Percentiles rank a stretch among this genome's conserved stretches.
Evolutionary conservation across 2,113 vertebrate species (phyloP).

Genomic region (Eublepharis macularius): DNA sequence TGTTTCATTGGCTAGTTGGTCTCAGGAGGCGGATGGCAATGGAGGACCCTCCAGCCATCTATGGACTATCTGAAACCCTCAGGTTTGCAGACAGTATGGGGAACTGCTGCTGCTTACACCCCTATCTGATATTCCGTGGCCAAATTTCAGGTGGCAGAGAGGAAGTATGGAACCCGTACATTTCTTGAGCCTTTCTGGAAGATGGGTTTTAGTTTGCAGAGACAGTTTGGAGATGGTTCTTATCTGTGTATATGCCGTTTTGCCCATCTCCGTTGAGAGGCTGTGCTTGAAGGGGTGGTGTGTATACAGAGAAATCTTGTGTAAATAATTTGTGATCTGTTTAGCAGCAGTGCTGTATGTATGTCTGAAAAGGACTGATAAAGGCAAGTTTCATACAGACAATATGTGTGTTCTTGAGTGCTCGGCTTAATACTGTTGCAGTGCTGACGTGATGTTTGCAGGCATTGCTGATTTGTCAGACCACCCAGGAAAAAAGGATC

Average conservation of each 20-base stretch:
- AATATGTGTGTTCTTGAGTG: neutral
- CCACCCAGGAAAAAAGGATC: neutral
- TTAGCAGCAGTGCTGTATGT: neutral
- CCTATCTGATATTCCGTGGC: neutral
- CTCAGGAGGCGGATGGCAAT: neutral
- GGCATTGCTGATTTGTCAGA: neutral
- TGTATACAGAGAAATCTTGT: neutral
- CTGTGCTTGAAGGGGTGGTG: neutral
- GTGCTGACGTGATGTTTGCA: neutral
- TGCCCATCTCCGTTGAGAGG: neutral
- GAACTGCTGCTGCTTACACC: no score
- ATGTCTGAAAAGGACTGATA: neutral
- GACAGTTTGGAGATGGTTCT: neutral
- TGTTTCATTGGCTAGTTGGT: neutral
- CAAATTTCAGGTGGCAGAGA: neutral
- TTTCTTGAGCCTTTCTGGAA: neutral
- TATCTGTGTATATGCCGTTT: neutral
- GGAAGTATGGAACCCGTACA: neutral
- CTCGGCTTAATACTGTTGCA: neutral
- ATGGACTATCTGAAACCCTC: neutral
- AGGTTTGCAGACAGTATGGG: neutral
- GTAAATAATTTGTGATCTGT: conserved; percentile 22
- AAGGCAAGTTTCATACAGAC: neutral
- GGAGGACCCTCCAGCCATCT: neutral
- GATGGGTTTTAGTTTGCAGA: neutral